Evolutionary conservation across 2,797 vertebrate genomes (phyloP).

Genomic region (Platalea minor): DNA sequence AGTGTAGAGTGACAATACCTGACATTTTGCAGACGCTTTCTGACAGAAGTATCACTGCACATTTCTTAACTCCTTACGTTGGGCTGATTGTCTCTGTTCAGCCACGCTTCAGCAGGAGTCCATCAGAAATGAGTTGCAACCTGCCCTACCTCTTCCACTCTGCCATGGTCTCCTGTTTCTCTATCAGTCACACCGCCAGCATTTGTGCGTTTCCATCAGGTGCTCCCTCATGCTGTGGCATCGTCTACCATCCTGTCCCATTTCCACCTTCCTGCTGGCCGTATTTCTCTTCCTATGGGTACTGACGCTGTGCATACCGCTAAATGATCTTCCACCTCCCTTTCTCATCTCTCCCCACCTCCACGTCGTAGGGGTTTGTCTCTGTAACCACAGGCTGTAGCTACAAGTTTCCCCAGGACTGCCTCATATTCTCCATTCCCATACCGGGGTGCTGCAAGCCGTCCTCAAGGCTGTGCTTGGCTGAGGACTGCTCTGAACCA

Average conservation of each 20-base stretch:
- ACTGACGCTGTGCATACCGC: background rate
- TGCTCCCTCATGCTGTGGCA: background rate
- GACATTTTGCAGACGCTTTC: background rate
- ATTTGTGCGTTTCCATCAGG: background rate
- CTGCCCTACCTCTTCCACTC: background rate
- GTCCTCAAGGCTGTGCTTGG: background rate
- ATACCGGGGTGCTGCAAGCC: background rate
- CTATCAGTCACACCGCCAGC: background rate
- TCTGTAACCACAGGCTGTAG: background rate
- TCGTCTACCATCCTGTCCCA: background rate
- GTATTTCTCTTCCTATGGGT: background rate
- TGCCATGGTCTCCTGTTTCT: background rate
- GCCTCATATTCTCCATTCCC: background rate
- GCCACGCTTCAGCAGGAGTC: background rate
- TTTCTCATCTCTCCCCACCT: background rate
- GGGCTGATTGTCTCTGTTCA: background rate
- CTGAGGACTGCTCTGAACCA: background rate
- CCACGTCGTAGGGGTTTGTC: rapidly evolving
- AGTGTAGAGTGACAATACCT: background rate
- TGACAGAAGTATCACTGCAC: background rate
- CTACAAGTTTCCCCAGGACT: background rate
- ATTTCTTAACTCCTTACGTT: background rate
- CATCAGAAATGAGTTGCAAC: background rate
- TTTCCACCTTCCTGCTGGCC: background rate
- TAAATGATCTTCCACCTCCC: background rate